A percentile compares a stretch with the other conserved stretches of the same genome.
These are phyloP conservation scores for Lysandra bellargus DNA, from an alignment of 2,888 invertebrate species.

Conservation along the genomic window DNA sequence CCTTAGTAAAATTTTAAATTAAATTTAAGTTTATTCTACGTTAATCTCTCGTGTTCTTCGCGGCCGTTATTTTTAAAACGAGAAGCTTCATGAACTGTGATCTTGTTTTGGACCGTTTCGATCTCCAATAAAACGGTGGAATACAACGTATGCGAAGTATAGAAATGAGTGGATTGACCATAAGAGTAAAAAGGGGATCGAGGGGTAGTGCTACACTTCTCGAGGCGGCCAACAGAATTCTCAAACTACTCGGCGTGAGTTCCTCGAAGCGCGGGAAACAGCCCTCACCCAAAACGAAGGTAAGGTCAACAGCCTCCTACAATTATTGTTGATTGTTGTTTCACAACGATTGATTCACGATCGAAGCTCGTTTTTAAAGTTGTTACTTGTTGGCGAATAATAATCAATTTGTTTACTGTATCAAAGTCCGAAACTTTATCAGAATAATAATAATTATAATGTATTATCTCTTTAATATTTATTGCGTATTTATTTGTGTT, in stretches of 20 bases:
- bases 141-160: conserved; percentile 65
- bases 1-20: conserved; percentile 48
- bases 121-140: conserved; percentile 65
- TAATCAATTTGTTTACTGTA: not conserved
- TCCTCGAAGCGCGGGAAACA: conserved; percentile 80
- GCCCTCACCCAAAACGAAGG: conserved; percentile 77
- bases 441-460: not conserved
- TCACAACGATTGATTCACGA: conserved; percentile 28
- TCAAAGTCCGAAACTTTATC: conserved; percentile 5
- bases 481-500: not conserved
- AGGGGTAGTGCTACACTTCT: conserved; percentile 79
- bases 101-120: conserved; percentile 64
- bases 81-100: conserved; percentile 68
- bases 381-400: conserved; percentile 10
- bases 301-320: conserved; percentile 70
- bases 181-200: conserved; percentile 79
- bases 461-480: not conserved
- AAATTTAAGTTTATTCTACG: conserved; percentile 35
- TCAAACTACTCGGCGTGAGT: conserved; percentile 76
- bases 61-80: conserved; percentile 44
- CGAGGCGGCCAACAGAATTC: conserved; percentile 79
- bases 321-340: conserved; percentile 39
- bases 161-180: conserved; percentile 80
- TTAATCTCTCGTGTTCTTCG: conserved; percentile 44
- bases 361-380: not conserved